Evolutionary conservation across 2,113 vertebrate genomes (phyloP), one percentile per base, ranked within the genome.

Genomic region (Grallaria varia): DNA sequence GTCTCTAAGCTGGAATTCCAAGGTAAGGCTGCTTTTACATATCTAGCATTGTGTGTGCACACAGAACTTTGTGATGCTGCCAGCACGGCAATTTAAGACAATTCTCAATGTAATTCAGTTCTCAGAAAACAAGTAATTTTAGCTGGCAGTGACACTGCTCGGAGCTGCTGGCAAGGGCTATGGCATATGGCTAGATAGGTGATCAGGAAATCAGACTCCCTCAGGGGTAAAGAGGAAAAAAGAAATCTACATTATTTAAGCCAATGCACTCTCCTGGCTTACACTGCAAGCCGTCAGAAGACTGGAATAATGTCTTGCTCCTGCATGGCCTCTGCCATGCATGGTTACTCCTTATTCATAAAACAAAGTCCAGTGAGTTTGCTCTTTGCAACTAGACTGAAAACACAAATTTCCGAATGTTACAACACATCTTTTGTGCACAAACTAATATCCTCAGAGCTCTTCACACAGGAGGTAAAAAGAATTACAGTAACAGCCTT

Each of bases 201-300:
- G 83, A 93, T 94, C 88, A 95, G 90, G 96, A 96, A 95, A 97
- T 90, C 62, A 47, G 97, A 95, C 58, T 84, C 77, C 88, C 81
- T 79, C 81, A 89, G 59, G 90, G 75, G 89, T 74, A 82, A 74
- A 87, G 85, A 92, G 73, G 28, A 73, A 85, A 92, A 89, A 71
- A 77, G 63, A 67, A 75, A 33, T 55, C 69, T 84, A 42, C 83
- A 81, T 94, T 93, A 96, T 74, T 94, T 74, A 95, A 95, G 78
- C 68, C 91, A 90, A 12, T 42, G 69, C 75, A 56, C 62, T 82
- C 62, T 89, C 81, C 76, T 75, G 63, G n/a, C 68, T 93, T 56
- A 76, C 50, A 55, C 21, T 24, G 84, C 79, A 67, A 69, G 78
- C 53, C 80, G 80, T 92, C 10, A 39, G 78, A 84, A 88, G 84